Evolutionary conservation across 2,888 invertebrate species (phyloP), one percentile per base, ranked within the genome.

Genomic region (Oscheius sp.): DNA sequence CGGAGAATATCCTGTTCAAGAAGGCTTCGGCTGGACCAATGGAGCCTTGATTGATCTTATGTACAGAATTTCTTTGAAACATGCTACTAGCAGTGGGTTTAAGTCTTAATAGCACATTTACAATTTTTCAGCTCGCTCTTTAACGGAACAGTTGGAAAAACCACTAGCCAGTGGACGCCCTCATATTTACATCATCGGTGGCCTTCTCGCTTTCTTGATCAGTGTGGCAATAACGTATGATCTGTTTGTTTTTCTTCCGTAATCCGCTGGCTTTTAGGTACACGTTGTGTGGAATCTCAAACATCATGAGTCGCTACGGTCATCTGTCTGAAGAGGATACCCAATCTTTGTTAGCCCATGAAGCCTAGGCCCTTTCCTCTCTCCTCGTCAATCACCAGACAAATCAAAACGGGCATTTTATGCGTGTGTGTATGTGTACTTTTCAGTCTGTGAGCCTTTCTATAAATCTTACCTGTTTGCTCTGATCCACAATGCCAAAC

Each of bases 11-110:
- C 60, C 77, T 66, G 80, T 82, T 10, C 83, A 87, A 76, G 79
- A 84, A 68, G 87, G 87, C 0, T 87, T 87, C 62, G 87, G 86
- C 0, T 87, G 87, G 87, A 87, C 86, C 7, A 87, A 87, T 66
- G 87, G 87, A 1, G 87, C 83, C 7, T 79, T 83, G n/a, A 65
- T 87, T 1, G 85, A 87, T 60, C 65, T 87, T 10, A 85, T 86
- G 35, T 33, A 51, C 35, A 29, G 55, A 35, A 9, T 68, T 33
- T 21, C 68, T 35, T 55, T 33, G 1, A 2, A 42, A 7, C 42
- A 42, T 42, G 7, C 42, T 7, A 7, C 42, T 42, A 42, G 42
- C 42, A 42, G 42, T 42, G 42, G 7, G 42, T 42, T 42, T 7
- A 42, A 5, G 42, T 42, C 3, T 21, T 55, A 2, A 5, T 5